A percentile compares a stretch with the other conserved stretches of the same genome.
Conservation (phyloP, 92 coral and sea anemone genomes). For the Palythoa caribaeorum region DNA sequence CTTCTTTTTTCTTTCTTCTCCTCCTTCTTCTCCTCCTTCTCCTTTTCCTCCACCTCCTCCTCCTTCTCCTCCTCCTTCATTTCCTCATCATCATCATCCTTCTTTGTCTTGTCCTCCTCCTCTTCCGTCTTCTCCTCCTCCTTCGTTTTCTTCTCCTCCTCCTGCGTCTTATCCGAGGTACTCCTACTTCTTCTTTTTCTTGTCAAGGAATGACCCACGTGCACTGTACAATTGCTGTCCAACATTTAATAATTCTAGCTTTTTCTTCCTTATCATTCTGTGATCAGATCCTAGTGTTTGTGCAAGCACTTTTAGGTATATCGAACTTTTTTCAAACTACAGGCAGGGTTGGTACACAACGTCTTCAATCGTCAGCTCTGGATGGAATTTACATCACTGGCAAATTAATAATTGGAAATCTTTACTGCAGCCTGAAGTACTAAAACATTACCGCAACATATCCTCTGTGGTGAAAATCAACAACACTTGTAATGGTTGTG, state of each 20-base stretch:
- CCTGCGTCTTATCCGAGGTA: not conserved
- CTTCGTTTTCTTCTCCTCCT: too few relatives aligned
- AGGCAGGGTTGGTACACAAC: conserved; percentile 75
- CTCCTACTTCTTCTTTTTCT: not conserved
- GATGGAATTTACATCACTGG: conserved; percentile 63
- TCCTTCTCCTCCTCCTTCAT: not conserved
- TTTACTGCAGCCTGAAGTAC: conserved; percentile 45
- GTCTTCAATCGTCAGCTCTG: conserved; percentile 45
- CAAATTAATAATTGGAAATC: conserved; percentile 81
- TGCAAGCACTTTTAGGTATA: not conserved
- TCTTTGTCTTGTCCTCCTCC: not conserved
- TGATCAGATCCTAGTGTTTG: not conserved
- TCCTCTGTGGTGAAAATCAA: conserved; percentile 44
- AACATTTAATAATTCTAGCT: too few relatives aligned
- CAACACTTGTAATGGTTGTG: conserved; percentile 62
- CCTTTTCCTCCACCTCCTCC: not conserved
- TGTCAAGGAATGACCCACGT: too few relatives aligned
- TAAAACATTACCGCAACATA: conserved; percentile 48
- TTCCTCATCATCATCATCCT: not conserved
- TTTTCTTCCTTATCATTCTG: too few relatives aligned
- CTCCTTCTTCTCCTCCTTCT: not conserved
- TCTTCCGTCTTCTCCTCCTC: too few relatives aligned
- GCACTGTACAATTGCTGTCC: too few relatives aligned
- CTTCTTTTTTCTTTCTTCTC: not conserved
- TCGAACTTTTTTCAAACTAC: not conserved